Evolutionary conservation across 1,140 invertebrate species (phyloP).

Genomic region (Magallana gigas): DNA sequence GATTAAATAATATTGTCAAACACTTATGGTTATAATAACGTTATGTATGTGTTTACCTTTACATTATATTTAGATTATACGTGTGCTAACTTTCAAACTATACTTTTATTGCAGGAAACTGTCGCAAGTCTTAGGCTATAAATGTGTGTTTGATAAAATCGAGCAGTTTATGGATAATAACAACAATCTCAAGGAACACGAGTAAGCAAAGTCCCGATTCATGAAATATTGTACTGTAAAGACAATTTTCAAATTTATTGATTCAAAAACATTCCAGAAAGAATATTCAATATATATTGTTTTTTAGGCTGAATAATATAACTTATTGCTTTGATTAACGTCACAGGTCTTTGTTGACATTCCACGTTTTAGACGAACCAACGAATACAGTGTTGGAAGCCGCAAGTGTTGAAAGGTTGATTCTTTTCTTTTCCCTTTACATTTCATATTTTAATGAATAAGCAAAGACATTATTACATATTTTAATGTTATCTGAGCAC

Average conservation of each 20-base stretch:
- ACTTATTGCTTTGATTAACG: too few relatives aligned
- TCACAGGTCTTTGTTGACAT: background rate
- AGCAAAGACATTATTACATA: background rate
- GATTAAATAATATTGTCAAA: too few relatives aligned
- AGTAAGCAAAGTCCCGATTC: background rate
- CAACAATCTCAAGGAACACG: background rate
- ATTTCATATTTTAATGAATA: background rate
- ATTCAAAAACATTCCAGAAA: too few relatives aligned
- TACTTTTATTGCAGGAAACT: background rate
- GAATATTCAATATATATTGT: too few relatives aligned
- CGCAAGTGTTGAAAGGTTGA: background rate
- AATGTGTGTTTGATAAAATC: constrained; percentile 10
- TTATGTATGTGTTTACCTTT: background rate
- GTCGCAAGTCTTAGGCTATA: background rate
- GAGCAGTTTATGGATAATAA: background rate
- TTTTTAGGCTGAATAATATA: too few relatives aligned
- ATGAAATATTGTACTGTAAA: too few relatives aligned
- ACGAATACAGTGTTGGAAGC: background rate
- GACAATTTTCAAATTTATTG: too few relatives aligned
- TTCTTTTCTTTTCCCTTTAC: background rate
- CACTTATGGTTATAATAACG: background rate
- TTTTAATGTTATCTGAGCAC: too few relatives aligned
- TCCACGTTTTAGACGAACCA: background rate
- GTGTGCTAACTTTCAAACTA: background rate
- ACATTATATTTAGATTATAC: background rate